Base-by-base conservation (phyloP, 2,888 invertebrate species). In the Coecobrya sp. region DNA sequence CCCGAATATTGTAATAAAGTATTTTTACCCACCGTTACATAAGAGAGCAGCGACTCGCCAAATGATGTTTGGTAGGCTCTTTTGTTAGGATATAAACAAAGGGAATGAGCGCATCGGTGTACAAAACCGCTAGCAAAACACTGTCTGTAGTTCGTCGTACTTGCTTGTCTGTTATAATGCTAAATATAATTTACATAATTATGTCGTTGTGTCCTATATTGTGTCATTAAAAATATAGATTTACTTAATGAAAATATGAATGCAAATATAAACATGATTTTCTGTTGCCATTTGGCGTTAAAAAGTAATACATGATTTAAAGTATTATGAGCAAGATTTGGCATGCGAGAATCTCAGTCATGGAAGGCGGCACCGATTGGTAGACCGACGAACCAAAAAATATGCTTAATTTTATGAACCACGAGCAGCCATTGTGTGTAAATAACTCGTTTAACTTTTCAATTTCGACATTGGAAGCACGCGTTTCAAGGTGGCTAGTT, bases 391-490 rank as follows among this genome's bases (percentile, higher is more conserved):
- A 76, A 22, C 76, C 10, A 76, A 10, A 45, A 76, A 16, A 45
- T 45, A 25, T 22, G 76, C n/a, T 49, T 22, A 11, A 25, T 70
- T 55, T 76, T 76, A 76, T 68, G 45, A 25, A 13, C 76, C 8
- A 49, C 52, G 16, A 16, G 52, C 52, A 25, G 27, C 27, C 79
- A 79, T 79, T 79, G 52, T 52, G 49, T 52, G 49, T 79, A 52
- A 79, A 79, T 79, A 52, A 8, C 49, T 52, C 16, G 27, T 79
- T 65, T 36, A 79, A 10, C 0, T 79, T 76, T 52, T 25, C 42
- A 52, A 27, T n/a, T n/a, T n/a, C 25, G 25, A 73, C 49, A 73
- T 86, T 49, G 59, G 42, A 87, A 59, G 81, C 88, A 87, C 87
- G 79, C 87, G 55, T 79, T 55, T 59, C 42, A 59, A 45, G 59